Evolutionary conservation across 2,797 vertebrate species (phyloP).

Genomic region (Eremophila alpestris): DNA sequence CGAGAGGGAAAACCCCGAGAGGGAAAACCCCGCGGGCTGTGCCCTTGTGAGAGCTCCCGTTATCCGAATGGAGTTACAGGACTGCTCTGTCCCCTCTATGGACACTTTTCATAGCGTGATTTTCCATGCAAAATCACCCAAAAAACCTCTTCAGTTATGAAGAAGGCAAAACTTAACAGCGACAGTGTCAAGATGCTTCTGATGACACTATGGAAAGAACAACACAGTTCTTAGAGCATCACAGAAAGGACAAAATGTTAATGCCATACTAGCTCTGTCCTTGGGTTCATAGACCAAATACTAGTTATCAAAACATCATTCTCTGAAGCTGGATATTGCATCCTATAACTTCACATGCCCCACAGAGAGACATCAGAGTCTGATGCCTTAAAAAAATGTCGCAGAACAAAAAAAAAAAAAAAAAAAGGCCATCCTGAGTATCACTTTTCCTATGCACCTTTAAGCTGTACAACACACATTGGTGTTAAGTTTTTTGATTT

Average conservation of each 20-base stretch:
- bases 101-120: background rate
- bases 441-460: background rate
- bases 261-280: background rate
- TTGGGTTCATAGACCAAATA: background rate
- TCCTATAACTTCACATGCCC: background rate
- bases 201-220: background rate
- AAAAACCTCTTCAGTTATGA: background rate
- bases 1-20: rapidly evolving
- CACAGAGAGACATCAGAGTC: background rate
- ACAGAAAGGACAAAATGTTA: rapidly evolving
- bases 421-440: background rate
- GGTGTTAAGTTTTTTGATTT: background rate
- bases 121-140: background rate
- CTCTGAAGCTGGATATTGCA: background rate
- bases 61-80: rapidly evolving
- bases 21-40: rapidly evolving
- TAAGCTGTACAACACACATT: background rate
- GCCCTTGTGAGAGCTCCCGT: background rate
- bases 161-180: background rate
- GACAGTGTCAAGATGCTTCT: background rate
- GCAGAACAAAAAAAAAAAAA: background rate
- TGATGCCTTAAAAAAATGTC: background rate
- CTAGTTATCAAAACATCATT: background rate
- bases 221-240: background rate
- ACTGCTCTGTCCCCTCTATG: background rate